Conservation (phyloP, 2,888 invertebrate genomes). For the Eristalis arbustorum region DNA sequence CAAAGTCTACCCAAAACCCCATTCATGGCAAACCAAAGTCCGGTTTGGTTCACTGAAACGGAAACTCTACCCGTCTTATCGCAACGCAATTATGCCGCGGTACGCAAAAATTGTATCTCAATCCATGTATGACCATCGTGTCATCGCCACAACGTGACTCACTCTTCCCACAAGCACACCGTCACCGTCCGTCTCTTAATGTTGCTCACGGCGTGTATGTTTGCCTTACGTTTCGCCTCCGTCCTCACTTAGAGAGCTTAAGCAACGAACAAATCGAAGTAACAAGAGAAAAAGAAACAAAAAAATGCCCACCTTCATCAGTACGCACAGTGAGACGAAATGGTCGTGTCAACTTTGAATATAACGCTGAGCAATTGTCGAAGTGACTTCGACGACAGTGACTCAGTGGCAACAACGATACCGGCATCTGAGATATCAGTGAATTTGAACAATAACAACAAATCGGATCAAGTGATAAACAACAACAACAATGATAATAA, state of each 20-base stretch:
- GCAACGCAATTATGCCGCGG: slow-evolving; percentile 19
- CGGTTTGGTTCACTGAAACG: not conserved
- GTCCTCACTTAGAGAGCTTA: slow-evolving; percentile 2
- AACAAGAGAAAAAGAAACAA: not conserved
- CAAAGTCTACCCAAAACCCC: not conserved
- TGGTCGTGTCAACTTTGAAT: slow-evolving; percentile 78
- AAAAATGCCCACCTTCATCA: slow-evolving; percentile 16
- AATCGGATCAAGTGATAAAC: not conserved
- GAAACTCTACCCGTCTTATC: slow-evolving; percentile 1
- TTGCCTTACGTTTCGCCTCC: slow-evolving; percentile 2
- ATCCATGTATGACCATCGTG: not conserved
- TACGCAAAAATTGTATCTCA: slow-evolving; percentile 1
- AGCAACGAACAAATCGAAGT: slow-evolving; percentile 18
- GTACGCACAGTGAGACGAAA: slow-evolving; percentile 67
- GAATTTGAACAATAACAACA: slow-evolving; percentile 31
- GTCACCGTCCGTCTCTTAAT: not conserved
- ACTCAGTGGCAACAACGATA: slow-evolving; percentile 38
- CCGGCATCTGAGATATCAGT: slow-evolving; percentile 21
- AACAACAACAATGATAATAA: slow-evolving; percentile 38
- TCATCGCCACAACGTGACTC: slow-evolving; percentile 18
- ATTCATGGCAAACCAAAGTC: not conserved
- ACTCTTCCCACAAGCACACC: slow-evolving; percentile 27
- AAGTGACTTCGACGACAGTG: slow-evolving; percentile 39
- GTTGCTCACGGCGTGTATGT: slow-evolving; percentile 1
- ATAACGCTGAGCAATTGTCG: slow-evolving; percentile 74